Conservation (phyloP, 2,113 vertebrate genomes). For the Hippocampus guttulatus region DNA sequence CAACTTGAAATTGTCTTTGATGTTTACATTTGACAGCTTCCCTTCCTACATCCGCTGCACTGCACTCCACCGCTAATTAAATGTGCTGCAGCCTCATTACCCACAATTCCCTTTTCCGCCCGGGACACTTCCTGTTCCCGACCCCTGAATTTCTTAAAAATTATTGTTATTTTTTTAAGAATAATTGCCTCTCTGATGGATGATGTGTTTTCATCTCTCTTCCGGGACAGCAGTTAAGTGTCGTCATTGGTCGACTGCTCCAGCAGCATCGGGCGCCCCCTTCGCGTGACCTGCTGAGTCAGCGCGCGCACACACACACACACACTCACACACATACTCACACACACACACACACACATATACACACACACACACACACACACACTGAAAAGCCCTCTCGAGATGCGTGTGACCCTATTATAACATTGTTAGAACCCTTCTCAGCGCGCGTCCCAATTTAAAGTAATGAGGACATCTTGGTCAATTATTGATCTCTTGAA, state of each 20-base stretch:
- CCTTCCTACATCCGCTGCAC: neutral
- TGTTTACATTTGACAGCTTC: neutral
- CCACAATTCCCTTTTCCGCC: neutral
- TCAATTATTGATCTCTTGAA: slow-evolving; percentile 5
- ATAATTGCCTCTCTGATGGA: slow-evolving; percentile 3
- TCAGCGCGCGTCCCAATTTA: slow-evolving; percentile 2
- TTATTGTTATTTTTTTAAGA: neutral
- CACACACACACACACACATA: neutral
- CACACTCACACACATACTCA: neutral
- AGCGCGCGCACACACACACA: neutral
- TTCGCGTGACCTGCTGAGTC: slow-evolving; percentile 2
- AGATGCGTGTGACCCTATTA: neutral
- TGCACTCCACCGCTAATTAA: slow-evolving; percentile 4
- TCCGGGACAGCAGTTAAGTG: neutral
- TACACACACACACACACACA: neutral
- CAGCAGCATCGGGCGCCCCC: neutral
- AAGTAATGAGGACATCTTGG: slow-evolving; percentile 7
- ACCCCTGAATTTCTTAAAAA: neutral
- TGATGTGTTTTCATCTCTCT: neutral
- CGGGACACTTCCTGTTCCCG: slow-evolving; percentile 1
- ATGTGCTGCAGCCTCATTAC: slow-evolving; percentile 4
- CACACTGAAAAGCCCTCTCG: neutral
- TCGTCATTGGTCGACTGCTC: neutral
- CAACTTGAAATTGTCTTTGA: neutral
- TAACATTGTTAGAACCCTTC: neutral